Base-by-base conservation (phyloP, 2,113 vertebrate genomes). In the Cynopterus brachyotis region DNA sequence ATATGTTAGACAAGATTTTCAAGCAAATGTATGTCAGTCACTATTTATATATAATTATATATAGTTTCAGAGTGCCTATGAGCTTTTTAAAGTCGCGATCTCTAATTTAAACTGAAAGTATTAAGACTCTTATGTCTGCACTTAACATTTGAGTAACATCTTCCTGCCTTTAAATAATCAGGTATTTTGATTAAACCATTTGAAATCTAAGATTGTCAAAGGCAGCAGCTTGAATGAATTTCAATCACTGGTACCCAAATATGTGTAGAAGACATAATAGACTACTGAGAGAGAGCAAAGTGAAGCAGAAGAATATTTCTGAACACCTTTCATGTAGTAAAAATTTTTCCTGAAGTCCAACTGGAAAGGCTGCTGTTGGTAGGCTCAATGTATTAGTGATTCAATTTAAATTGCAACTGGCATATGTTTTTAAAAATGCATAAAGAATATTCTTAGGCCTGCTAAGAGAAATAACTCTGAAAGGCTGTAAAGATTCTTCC, bases 101-200 rank as follows among this genome's bases (percentile, higher is more conserved):
- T 91, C 37, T 90, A 47, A 89, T 72, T 96, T 81, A 91, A 91
- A 85, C 26, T 60, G 66, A 57, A 66, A 75, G 67, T 13, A 53
- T 40, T 53, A n/a, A 81, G 55, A 80, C 81, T 59, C 10, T 84
- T 17, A 6, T 22, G 9, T 85, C 32, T 60, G 40, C 86, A 70
- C 22, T 83, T 85, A 81, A 72, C 37, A 57, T 37, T 88, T 83
- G 9, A 95, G 24, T 80, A 84, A 70, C 16, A 85, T 32, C 15
- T 94, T 64, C n/a, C 30, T 81, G n/a, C 37, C 76, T 90, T 90
- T 95, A 45, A 75, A 73, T 50, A 84, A 95, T 16, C 32, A 70
- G 45, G 1, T 64, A 75, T 24, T 92, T 50, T 53, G 30, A 86
- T 76, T 85, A 89, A 97, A 62, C 67, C 32, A 8, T 60, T 11